A percentile compares a stretch with the other conserved stretches of the same genome.
Conservation (phyloP, 2,888 invertebrate species). For the Patella pellucida region DNA sequence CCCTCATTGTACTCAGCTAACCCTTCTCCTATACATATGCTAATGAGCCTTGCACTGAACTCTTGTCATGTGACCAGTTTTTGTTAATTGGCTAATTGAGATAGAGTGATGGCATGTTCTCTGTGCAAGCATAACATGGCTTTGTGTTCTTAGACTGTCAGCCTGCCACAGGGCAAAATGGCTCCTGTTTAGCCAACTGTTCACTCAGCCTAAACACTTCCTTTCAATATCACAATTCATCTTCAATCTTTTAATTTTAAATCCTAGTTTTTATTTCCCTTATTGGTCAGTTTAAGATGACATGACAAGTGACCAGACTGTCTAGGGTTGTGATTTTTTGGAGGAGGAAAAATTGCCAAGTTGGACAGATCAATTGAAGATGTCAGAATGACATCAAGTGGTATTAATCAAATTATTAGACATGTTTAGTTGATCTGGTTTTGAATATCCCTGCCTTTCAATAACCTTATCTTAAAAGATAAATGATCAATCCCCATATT, state of each 20-base stretch:
- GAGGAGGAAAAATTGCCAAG: too few relatives aligned
- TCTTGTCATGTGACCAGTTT: conserved; percentile 9
- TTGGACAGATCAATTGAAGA: too few relatives aligned
- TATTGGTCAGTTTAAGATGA: too few relatives aligned
- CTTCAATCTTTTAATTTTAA: too few relatives aligned
- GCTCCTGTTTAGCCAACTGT: conserved; percentile 5
- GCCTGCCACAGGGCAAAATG: not conserved
- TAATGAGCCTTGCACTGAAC: not conserved
- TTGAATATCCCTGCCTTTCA: too few relatives aligned
- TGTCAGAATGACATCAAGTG: too few relatives aligned
- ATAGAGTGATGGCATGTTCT: not conserved
- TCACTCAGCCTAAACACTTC: not conserved
- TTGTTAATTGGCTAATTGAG: conserved; percentile 10
- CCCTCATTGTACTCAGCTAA: conserved; percentile 1
- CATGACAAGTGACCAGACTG: conserved; percentile 2
- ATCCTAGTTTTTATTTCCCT: too few relatives aligned
- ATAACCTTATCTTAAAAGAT: too few relatives aligned
- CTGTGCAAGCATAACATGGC: not conserved
- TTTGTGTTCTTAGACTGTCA: conserved; percentile 3
- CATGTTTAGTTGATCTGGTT: too few relatives aligned
- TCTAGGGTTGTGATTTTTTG: not conserved
- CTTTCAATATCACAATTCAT: too few relatives aligned
- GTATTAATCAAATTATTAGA: too few relatives aligned
- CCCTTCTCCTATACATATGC: conserved; percentile 2
- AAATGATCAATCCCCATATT: not conserved